These are phyloP conservation scores for Dipodomys ordii DNA, from an alignment of 2,113 vertebrate species.

Conservation along the genomic window DNA sequence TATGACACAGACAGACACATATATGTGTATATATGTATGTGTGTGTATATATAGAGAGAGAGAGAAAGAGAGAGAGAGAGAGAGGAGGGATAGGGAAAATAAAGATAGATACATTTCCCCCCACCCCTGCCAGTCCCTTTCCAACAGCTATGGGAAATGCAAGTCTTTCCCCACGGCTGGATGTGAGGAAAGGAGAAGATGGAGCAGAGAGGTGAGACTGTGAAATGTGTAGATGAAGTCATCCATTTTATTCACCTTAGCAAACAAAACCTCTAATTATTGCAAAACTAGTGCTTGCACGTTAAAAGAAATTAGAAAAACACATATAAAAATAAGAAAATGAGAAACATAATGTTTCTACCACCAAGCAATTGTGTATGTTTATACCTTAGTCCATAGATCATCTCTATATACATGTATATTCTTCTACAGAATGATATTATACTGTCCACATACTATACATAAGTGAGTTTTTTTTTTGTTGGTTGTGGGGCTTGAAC, in stretches of 20 bases:
- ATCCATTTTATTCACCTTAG: background rate
- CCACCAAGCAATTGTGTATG: background rate
- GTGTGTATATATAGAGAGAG: background rate
- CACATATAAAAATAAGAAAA: slow-evolving; percentile 19
- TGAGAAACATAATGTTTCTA: background rate
- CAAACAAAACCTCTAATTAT: background rate
- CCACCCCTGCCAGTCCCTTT: background rate
- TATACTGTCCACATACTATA: background rate
- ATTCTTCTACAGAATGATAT: background rate
- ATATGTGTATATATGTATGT: background rate
- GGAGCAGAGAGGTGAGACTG: background rate
- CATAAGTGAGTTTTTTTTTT: background rate
- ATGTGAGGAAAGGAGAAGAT: background rate
- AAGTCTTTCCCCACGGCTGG: background rate
- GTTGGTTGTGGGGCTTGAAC: no score
- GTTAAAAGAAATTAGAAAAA: slow-evolving; percentile 2
- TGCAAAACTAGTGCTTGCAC: background rate
- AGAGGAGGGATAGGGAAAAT: no score
- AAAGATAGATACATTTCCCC: background rate
- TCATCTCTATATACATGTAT: no score
- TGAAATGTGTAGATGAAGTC: background rate
- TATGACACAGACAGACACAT: no score
- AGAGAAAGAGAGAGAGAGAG: no score
- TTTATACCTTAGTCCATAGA: background rate
- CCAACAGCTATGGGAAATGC: background rate